These are phyloP conservation scores for Acleris literana DNA, from an alignment of 2,888 invertebrate species.

Conservation along the genomic window DNA sequence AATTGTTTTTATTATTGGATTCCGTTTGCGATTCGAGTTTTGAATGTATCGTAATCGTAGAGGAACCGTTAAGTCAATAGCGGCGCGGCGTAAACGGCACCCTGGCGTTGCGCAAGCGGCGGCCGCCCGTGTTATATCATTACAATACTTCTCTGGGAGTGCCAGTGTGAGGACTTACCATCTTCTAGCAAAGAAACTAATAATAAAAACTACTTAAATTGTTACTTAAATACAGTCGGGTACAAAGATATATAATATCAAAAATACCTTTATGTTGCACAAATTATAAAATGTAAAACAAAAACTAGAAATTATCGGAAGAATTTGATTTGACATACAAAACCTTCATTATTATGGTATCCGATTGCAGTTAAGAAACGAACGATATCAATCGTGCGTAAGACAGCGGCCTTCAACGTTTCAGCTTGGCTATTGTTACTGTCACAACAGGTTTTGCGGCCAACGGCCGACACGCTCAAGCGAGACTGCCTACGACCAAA, in stretches of 20 bases:
- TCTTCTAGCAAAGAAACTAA: too few species aligned
- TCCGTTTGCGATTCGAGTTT: conserved; percentile 34
- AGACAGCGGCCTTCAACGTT: conserved; percentile 47
- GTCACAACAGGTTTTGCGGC: conserved; percentile 36
- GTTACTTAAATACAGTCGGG: too few species aligned
- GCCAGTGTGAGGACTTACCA: conserved; percentile 4
- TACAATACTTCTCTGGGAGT: conserved; percentile 24
- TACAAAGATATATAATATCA: too few species aligned
- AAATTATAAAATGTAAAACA: too few species aligned
- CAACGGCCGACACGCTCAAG: conserved; percentile 3
- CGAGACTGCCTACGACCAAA: conserved; percentile 16
- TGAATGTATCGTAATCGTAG: conserved; percentile 33
- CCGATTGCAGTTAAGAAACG: conserved; percentile 26
- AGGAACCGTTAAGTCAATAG: conserved; percentile 37
- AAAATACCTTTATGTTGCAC: too few species aligned
- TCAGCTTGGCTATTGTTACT: conserved; percentile 45
- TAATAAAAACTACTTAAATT: too few species aligned
- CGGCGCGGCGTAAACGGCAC: conserved; percentile 32
- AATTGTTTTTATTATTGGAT: conserved; percentile 26
- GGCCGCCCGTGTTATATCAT: conserved; percentile 33
- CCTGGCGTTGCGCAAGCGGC: conserved; percentile 34
- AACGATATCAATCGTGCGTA: conserved; percentile 42
- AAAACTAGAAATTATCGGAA: not conserved
- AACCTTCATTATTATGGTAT: not conserved
- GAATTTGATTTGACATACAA: not conserved